Base-by-base conservation (phyloP, 1,140 invertebrate genomes). In the Drosophila tristis region DNA sequence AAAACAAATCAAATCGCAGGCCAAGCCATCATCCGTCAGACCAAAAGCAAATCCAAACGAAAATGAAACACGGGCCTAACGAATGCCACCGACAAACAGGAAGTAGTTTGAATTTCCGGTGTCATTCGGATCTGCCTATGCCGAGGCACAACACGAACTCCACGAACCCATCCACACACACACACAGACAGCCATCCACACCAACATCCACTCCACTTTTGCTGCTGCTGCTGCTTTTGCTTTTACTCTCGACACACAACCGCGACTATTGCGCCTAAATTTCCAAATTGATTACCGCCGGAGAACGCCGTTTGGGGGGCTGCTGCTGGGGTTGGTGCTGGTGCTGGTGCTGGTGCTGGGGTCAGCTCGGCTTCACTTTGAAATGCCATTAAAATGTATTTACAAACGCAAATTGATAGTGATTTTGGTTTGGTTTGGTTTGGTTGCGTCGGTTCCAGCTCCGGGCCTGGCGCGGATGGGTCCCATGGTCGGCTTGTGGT, bases 331-430 rank as follows among this genome's bases (percentile, higher is more conserved):
- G 23, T 2, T 39, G 9, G 26, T 23, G 23, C 45, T 2, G 62
- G 50, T n/a, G n/a, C n/a, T n/a, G n/a, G n/a, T n/a, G n/a, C 23
- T 23, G 23, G 2, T 23, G 23, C 45, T 2, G 62, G 50, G 67
- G 67, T 81, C 74, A 77, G 65, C 79, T 67, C 59, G 55, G 73
- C 54, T 81, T 79, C 71, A 90, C 80, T 89, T 89, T 89, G 72
- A 80, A 89, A 89, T 89, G 85, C 84, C 84, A 89, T 89, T 89
- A 89, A 89, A 89, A 89, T 89, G 84, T 89, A 89, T 89, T 89
- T 89, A 84, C 84, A 89, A 90, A 90, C 84, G 84, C 84, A 89
- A 89, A 89, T 89, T 89, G 84, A 84, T 89, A 89, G 79, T 72
- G 85, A 84, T 90, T 89, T 89, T 60, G 73, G 84, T 62, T 47